A percentile compares a stretch with the other conserved stretches of the same genome.
phyloP scores from a whole-genome alignment of 1,140 invertebrate species.

The Drosophila oshimai region DNA sequence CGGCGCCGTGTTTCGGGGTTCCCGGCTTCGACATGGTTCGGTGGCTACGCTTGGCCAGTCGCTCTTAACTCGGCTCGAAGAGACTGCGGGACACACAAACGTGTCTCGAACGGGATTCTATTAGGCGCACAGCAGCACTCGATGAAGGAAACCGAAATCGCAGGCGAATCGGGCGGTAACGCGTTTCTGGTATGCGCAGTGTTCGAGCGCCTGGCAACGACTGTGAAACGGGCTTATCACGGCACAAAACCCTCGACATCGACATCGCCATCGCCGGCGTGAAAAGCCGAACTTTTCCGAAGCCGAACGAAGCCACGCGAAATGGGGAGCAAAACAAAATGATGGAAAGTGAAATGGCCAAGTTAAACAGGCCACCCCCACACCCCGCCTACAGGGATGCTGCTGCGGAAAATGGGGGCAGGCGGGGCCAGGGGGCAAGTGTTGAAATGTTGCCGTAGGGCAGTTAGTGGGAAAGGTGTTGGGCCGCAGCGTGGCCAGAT shows the following conservation, averaged over 20 bases:
- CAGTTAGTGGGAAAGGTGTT: constrained; percentile 56
- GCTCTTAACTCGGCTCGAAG: constrained; percentile 15
- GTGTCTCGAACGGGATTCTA: constrained; percentile 45
- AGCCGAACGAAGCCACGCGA: constrained; percentile 28
- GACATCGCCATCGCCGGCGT: constrained; percentile 23
- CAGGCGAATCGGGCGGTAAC: neutral
- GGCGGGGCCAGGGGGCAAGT: constrained; percentile 9
- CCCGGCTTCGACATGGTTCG: constrained; percentile 63
- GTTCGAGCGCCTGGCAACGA: constrained; percentile 54
- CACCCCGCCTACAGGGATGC: constrained; percentile 29
- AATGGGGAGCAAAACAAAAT: constrained; percentile 69
- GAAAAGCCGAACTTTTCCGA: constrained; percentile 23
- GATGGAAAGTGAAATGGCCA: constrained; percentile 60
- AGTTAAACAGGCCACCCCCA: constrained; percentile 5
- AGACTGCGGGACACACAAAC: constrained; percentile 53
- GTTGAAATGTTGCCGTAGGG: constrained; percentile 63
- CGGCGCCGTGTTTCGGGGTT: constrained; percentile 57
- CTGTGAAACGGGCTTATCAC: constrained; percentile 59
- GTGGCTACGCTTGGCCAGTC: constrained; percentile 16
- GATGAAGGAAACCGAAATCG: constrained; percentile 14
- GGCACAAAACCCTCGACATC: constrained; percentile 3
- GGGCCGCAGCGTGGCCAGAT: constrained; percentile 36
- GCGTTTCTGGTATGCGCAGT: constrained; percentile 25
- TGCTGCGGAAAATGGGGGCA: constrained; percentile 27
- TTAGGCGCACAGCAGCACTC: constrained; percentile 61